phyloP scores from a whole-genome alignment of 1,140 invertebrate genomes.

The Drosophila punjabiensis region DNA sequence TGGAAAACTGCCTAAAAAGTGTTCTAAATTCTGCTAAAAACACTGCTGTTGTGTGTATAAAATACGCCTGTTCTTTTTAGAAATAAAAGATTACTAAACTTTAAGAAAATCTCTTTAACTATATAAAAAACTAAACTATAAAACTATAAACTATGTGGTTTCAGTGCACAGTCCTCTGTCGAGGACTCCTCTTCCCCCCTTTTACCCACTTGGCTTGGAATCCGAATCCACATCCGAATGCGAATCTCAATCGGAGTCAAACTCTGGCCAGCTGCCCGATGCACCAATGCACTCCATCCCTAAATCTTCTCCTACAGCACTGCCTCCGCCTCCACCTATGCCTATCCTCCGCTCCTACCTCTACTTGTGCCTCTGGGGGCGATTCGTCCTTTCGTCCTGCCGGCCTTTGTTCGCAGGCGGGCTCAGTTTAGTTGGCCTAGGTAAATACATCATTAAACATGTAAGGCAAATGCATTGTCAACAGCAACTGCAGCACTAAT shows the following conservation, averaged over 20 bases:
- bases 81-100: background rate
- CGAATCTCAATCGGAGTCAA: conserved; percentile 8
- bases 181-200: background rate
- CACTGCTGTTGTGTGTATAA: no score
- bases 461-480: conserved; percentile 82
- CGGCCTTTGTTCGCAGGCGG: conserved; percentile 28
- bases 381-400: conserved; percentile 10
- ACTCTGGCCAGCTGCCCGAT: conserved; percentile 19
- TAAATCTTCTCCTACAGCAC: background rate
- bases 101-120: background rate
- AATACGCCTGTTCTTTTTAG: background rate
- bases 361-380: conserved; percentile 5
- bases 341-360: no score
- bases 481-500: conserved; percentile 70
- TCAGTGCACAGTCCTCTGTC: background rate
- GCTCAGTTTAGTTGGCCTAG: conserved; percentile 75
- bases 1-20: background rate
- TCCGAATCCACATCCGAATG: conserved; percentile 1
- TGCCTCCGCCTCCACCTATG: background rate
- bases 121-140: background rate
- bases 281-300: conserved; percentile 18
- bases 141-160: background rate
- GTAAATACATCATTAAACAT: conserved; percentile 83
- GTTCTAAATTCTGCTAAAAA: background rate
- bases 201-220: conserved; percentile 4